Base-by-base conservation (phyloP, 2,797 vertebrate genomes). In the Argyrosomus regius region DNA sequence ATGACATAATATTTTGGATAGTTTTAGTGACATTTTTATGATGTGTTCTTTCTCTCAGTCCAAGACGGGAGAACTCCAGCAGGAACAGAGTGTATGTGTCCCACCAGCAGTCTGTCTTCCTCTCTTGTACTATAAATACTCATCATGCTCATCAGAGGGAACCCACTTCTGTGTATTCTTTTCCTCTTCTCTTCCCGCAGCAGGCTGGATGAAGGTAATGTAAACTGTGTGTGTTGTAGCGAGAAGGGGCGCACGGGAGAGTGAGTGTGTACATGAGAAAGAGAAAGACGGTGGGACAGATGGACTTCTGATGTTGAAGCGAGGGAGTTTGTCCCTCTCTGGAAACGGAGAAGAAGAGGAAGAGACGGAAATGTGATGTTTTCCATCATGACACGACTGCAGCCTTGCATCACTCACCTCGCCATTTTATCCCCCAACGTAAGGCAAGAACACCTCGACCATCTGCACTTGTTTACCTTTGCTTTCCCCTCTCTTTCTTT, bases 121-220 rank as follows among this genome's bases (percentile, higher is more conserved):
- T 68, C 58, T 26, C 54, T 57, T 71, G 54, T 77, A 14, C 84
- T 86, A 80, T 82, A 84, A 82, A 87, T 90, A 87, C 67, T 62
- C 41, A 67, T 43, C 28, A 10, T 0, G 54, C 59, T 35, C 56
- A 35, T 41, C 48, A 20, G 45, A 70, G 54, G 68, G 80, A 76
- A 75, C 63, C 57, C 48, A 17, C 63, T 53, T 76, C 53, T 73
- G 62, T 82, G 68, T 75, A 5, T 77, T 39, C 26, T 31, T 14
- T 28, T 53, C 26, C 65, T 53, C 8, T 1, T 54, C 28, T 62
- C 20, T 24, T 22, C 52, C 53, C 76, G 45, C 78, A n/a, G 75
- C 22, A 43, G 82, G 70, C 83, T 85, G 17, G 6, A 73, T 54
- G 28, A 80, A 82, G 63, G 62, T 75, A 86, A 81, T 72, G 69